These are phyloP conservation scores for Cephus pygmeus DNA, from an alignment of 2,888 invertebrate species.

Conservation along the genomic window DNA sequence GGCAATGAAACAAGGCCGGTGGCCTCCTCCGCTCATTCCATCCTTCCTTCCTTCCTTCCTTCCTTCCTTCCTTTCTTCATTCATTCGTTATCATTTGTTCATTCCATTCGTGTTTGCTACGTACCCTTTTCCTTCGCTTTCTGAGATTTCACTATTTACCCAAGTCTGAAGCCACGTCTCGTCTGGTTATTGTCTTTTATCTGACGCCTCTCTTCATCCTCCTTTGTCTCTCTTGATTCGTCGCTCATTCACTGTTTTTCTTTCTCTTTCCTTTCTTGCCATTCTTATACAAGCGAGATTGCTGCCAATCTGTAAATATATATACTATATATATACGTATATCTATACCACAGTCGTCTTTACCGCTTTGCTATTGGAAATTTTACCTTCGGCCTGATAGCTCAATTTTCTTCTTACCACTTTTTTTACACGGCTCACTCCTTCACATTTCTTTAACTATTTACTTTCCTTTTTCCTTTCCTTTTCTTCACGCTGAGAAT, in stretches of 20 bases:
- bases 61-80: neutral
- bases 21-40: neutral
- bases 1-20: neutral
- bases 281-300: neutral
- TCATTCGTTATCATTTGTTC: neutral
- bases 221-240: neutral
- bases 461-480: neutral
- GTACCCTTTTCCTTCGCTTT: neutral
- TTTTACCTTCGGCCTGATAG: conserved; percentile 4
- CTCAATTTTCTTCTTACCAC: neutral
- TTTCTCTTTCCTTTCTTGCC: neutral
- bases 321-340: neutral
- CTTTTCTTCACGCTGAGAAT: neutral
- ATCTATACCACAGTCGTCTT: neutral
- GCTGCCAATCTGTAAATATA: neutral
- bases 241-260: neutral
- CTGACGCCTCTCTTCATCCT: neutral
- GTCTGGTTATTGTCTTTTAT: neutral
- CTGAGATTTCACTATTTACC: neutral
- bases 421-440: neutral
- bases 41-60: neutral
- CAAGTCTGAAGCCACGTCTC: neutral
- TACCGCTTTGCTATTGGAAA: neutral
- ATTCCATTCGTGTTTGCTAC: neutral
- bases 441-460: neutral